phyloP scores from a whole-genome alignment of 2,888 invertebrate species.

The Sesia bembeciformis region DNA sequence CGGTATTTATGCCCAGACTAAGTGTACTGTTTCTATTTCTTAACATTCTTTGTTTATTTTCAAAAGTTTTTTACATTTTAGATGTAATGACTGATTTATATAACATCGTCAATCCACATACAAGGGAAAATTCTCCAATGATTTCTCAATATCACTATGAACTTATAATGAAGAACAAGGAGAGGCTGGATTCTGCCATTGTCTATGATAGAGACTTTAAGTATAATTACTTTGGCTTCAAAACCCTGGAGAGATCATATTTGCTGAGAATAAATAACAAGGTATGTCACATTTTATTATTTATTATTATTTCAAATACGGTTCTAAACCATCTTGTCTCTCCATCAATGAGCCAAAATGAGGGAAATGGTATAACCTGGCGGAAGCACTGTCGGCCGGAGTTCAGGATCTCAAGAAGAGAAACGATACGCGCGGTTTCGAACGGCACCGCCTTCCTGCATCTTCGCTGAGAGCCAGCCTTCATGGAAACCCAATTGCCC shows the following conservation, averaged over 20 bases:
- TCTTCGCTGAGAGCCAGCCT: too few relatives aligned
- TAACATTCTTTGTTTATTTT: not conserved
- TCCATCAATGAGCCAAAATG: too few relatives aligned
- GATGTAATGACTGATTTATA: slow-evolving; percentile 94
- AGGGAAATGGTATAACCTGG: too few relatives aligned
- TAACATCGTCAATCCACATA: slow-evolving; percentile 82
- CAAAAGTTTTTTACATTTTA: slow-evolving; percentile 49
- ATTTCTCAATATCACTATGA: slow-evolving; percentile 88
- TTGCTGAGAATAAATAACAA: slow-evolving; percentile 92
- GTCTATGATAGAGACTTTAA: slow-evolving; percentile 97
- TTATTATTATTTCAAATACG: not conserved
- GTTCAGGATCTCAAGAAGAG: too few relatives aligned
- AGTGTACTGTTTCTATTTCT: too few relatives aligned
- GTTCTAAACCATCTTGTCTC: too few relatives aligned
- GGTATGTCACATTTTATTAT: slow-evolving; percentile 27
- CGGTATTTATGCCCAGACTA: too few relatives aligned
- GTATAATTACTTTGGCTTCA: slow-evolving; percentile 99
- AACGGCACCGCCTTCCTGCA: too few relatives aligned
- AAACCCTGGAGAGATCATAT: slow-evolving; percentile 97
- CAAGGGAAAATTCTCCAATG: slow-evolving; percentile 84
- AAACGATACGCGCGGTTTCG: too few relatives aligned
- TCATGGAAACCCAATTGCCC: too few relatives aligned
- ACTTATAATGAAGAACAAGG: slow-evolving; percentile 90
- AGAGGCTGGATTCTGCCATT: slow-evolving; percentile 93
- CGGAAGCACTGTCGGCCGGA: too few relatives aligned